A percentile compares a stretch with the other conserved stretches of the same genome.
Evolutionary conservation across 2,888 invertebrate genomes (phyloP).

Genomic region (Oscheius sp.): DNA sequence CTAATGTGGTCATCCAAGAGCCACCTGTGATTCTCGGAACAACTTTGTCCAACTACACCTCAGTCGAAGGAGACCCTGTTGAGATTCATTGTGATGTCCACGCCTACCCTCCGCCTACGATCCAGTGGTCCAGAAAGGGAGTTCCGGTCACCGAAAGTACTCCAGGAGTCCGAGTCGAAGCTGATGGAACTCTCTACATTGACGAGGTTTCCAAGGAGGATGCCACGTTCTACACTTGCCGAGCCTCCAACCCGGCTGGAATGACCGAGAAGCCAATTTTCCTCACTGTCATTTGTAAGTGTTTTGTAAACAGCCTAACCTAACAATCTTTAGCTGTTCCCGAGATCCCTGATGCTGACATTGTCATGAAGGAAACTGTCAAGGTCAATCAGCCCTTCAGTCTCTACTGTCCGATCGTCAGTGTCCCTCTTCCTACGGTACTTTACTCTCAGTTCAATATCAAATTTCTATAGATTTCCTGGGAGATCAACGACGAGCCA

Average conservation of each 20-base stretch:
- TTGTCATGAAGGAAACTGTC: conserved; percentile 54
- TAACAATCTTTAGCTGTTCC: conserved; percentile 57
- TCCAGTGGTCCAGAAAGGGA: conserved; percentile 62
- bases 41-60: conserved; percentile 60
- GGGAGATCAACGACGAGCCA: conserved; percentile 66
- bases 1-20: conserved; percentile 65
- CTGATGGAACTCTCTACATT: conserved; percentile 61
- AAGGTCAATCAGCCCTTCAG: conserved; percentile 62
- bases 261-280: conserved; percentile 77
- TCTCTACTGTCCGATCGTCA: conserved; percentile 71
- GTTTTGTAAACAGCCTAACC: background rate
- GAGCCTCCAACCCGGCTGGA: conserved; percentile 79
- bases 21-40: conserved; percentile 64
- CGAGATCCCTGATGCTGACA: conserved; percentile 66
- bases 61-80: conserved; percentile 58
- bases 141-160: conserved; percentile 45
- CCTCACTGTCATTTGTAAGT: conserved; percentile 77
- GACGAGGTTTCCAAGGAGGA: conserved; percentile 71
- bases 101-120: conserved; percentile 55
- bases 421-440: conserved; percentile 68
- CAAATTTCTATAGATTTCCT: conserved; percentile 61
- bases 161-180: conserved; percentile 39
- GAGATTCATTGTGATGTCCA: conserved; percentile 64
- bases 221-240: conserved; percentile 79
- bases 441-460: background rate